Base-by-base conservation (phyloP, 1,140 invertebrate species). In the Meloidogyne exigua region DNA sequence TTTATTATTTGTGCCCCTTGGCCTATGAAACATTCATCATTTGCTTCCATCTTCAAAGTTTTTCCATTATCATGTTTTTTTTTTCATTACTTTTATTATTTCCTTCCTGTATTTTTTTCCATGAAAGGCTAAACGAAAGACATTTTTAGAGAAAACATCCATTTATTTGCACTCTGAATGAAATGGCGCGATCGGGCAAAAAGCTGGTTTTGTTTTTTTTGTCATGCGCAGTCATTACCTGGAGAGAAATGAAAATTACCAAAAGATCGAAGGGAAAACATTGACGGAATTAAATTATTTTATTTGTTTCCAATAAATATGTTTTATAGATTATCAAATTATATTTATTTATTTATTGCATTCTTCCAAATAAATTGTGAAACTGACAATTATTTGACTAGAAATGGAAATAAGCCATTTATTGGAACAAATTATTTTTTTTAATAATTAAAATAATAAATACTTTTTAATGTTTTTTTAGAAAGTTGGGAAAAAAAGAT, bases 261-360 rank as follows among this genome's bases (percentile, higher is more conserved):
- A 57, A 57, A 57, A 57, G 49, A 57, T 1, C 42, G 13, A 44
- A 15, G 12, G 42, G 49, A n/a, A n/a, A 57, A 57, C 36, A 57
- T 57, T 57, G n/a, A 57, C 9, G 49, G 18, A 57, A 57, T 57
- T 57, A n/a, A 57, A n/a, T 18, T n/a, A 57, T 57, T 49, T 57
- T 57, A 57, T 57, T 57, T 57, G 49, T 57, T 57, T 57, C n/a
- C 49, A 57, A 57, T 57, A 57, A n/a, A 44, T 15, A 57, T 57
- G 49, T 57, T 57, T 57, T 57, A n/a, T 9, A 39, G 36, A 57
- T 57, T 57, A n/a, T 57, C 18, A 57, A n/a, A 57, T n/a, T n/a
- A 49, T 15, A 44, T 49, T 49, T 18, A 57, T 57, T 57, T 57
- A 57, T 57, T 57, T 57, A 57, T 57, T 57, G 49, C 18, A 57